These are phyloP conservation scores for Dinoponera quadriceps DNA, from an alignment of 1,140 invertebrate species.

Conservation along the genomic window DNA sequence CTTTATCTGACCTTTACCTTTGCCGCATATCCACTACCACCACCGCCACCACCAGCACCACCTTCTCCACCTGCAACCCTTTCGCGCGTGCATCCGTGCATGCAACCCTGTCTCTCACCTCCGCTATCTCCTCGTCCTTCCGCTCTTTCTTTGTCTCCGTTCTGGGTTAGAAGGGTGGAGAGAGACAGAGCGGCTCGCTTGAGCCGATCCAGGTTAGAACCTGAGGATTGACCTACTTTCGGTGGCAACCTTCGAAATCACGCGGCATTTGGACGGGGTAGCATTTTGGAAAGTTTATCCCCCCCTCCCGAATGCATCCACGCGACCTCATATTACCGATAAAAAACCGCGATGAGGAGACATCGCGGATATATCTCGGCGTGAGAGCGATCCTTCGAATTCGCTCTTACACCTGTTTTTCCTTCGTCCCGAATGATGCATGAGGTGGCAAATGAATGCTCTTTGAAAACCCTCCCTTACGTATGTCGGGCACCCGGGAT, in stretches of 20 bases:
- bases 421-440: not conserved
- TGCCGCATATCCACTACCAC: slow-evolving; percentile 68
- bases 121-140: slow-evolving; percentile 26
- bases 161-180: slow-evolving; percentile 27
- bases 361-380: not conserved
- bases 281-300: not conserved
- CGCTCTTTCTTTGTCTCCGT: slow-evolving; percentile 34
- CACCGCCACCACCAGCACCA: not conserved
- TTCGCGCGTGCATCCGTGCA: slow-evolving; percentile 7
- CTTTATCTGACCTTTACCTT: slow-evolving; percentile 78
- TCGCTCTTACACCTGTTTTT: no score
- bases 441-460: not conserved
- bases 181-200: slow-evolving; percentile 46
- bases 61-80: slow-evolving; percentile 31
- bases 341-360: no score
- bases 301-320: no score
- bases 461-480: no score
- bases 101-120: slow-evolving; percentile 17
- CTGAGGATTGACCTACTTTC: slow-evolving; percentile 75
- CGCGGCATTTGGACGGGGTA: slow-evolving; percentile 14
- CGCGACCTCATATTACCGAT: no score
- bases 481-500: no score
- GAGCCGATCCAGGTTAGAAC: slow-evolving; percentile 68
- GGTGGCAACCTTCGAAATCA: slow-evolving; percentile 64
- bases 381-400: not conserved